These are phyloP conservation scores for Hypsibius dujardini DNA, from an alignment of 1,140 invertebrate species.

Conservation along the genomic window DNA sequence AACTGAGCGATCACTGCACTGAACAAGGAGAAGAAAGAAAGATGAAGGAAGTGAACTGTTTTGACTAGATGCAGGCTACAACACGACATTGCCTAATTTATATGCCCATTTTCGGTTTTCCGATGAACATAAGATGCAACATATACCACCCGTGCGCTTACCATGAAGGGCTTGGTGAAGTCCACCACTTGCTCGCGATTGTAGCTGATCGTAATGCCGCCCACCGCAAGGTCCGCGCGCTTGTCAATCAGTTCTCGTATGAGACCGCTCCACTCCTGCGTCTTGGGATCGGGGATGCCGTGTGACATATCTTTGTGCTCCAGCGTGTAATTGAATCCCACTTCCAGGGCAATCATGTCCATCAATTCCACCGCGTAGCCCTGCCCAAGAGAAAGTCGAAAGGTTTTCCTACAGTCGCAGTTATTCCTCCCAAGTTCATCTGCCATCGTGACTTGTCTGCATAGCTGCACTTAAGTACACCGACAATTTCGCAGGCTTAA, in stretches of 20 bases:
- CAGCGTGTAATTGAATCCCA: not conserved
- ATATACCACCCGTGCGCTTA: no score
- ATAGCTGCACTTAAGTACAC: no score
- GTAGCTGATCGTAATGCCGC: conserved; percentile 79
- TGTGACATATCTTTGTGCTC: not conserved
- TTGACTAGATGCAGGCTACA: no score
- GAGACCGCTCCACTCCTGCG: conserved; percentile 68
- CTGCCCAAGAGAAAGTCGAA: not conserved
- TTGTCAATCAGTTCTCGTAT: conserved; percentile 53
- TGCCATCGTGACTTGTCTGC: no score
- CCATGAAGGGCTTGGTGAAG: conserved; percentile 91
- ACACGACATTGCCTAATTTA: no score
- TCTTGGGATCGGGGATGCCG: conserved; percentile 27
- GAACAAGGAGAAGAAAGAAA: no score
- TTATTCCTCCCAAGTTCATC: no score
- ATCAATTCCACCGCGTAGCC: conserved; percentile 31
- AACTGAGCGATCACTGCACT: no score
- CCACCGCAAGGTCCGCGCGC: conserved; percentile 68
- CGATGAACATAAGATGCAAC: no score
- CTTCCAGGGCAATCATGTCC: conserved; percentile 28
- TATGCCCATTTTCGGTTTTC: no score
- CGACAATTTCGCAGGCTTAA: not conserved
- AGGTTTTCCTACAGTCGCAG: not conserved
- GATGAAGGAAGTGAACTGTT: no score
- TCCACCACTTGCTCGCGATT: conserved; percentile 71